Evolutionary conservation across 1,140 invertebrate species (phyloP).

Genomic region (Euura lappo): DNA sequence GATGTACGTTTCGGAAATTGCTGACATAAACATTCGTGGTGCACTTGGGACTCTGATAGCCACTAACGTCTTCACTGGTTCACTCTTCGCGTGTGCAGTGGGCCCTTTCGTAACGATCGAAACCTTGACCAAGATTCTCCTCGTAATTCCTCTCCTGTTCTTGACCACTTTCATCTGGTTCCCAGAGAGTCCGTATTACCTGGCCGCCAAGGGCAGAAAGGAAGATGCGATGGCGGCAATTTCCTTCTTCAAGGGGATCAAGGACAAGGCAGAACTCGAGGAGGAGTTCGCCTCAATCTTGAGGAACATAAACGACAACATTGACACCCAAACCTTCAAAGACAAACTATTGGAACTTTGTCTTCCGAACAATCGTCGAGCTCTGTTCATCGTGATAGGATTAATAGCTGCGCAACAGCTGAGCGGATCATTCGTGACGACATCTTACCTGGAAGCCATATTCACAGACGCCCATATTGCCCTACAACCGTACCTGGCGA

Average conservation of each 20-base stretch:
- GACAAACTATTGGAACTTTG: slow-evolving; percentile 31
- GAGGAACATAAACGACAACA: slow-evolving; percentile 64
- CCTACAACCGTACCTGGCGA: slow-evolving; percentile 61
- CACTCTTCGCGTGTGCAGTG: slow-evolving; percentile 72
- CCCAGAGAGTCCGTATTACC: slow-evolving; percentile 81
- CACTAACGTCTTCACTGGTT: slow-evolving; percentile 69
- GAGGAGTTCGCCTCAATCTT: slow-evolving; percentile 69
- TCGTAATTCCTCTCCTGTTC: slow-evolving; percentile 66
- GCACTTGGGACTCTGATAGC: slow-evolving; percentile 74
- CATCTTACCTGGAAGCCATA: slow-evolving; percentile 77
- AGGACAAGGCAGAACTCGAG: slow-evolving; percentile 57
- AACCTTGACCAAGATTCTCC: slow-evolving; percentile 61
- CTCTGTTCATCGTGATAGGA: slow-evolving; percentile 70
- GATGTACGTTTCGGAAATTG: slow-evolving; percentile 74
- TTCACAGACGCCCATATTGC: slow-evolving; percentile 68
- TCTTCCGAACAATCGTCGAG: slow-evolving; percentile 66
- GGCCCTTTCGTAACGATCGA: slow-evolving; percentile 69
- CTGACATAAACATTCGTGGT: slow-evolving; percentile 72
- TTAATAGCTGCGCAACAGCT: slow-evolving; percentile 79
- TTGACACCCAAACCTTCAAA: slow-evolving; percentile 45
- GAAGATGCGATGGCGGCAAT: slow-evolving; percentile 69
- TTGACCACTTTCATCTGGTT: slow-evolving; percentile 71
- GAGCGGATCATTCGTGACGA: slow-evolving; percentile 79
- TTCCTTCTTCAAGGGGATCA: slow-evolving; percentile 65
- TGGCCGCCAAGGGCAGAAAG: slow-evolving; percentile 63